Conservation (phyloP, 2,113 vertebrate genomes). For the Procavia capensis region DNA sequence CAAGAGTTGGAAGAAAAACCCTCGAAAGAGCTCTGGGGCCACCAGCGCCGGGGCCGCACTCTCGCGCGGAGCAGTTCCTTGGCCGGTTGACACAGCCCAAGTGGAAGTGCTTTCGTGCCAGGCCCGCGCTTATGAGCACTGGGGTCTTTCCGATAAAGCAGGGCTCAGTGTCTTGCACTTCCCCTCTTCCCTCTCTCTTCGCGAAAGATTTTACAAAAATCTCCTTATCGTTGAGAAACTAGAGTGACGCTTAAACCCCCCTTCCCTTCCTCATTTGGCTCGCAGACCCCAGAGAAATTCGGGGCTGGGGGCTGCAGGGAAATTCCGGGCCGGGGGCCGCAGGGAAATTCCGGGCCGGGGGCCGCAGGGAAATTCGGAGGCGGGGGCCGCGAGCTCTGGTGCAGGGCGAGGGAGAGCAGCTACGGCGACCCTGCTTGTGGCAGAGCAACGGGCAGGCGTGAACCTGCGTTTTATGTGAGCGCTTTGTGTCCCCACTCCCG, state of each 20-base stretch:
- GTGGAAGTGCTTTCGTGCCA: background rate
- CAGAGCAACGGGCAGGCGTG: background rate
- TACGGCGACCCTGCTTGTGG: fast-evolving
- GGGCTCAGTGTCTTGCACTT: background rate
- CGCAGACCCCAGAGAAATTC: background rate
- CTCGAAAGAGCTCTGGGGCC: slow-evolving; percentile 2
- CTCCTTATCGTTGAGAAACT: background rate
- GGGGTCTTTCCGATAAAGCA: background rate
- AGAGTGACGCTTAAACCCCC: background rate
- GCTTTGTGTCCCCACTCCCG: background rate
- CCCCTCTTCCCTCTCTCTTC: background rate
- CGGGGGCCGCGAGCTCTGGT: background rate
- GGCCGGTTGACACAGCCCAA: background rate
- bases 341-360: background rate
- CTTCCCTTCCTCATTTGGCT: background rate
- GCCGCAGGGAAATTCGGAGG: background rate
- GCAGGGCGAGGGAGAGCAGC: background rate
- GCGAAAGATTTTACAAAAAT: background rate
- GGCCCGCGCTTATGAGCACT: background rate
- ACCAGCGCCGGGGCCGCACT: background rate
- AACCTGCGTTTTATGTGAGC: background rate
- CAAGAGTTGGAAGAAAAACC: slow-evolving; percentile 13
- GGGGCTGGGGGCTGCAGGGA: background rate
- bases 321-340: background rate
- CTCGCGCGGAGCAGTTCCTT: background rate